Base-by-base conservation (phyloP, 2,888 invertebrate genomes). In the Helleia helle region DNA sequence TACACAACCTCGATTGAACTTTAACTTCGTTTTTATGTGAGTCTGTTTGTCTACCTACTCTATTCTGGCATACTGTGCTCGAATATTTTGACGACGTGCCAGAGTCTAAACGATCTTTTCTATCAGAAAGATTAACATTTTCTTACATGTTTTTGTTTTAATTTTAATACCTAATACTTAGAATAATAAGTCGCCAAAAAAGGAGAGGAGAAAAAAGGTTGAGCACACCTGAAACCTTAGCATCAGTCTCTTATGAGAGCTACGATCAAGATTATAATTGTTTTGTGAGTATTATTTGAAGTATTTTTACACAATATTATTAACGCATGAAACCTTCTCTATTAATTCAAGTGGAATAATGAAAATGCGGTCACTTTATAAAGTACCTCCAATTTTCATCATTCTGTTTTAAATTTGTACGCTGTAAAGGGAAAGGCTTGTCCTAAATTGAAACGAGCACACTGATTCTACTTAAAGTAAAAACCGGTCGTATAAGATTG, bases 401-500 rank as follows among this genome's bases (percentile, higher is more conserved):
- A 31, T 22, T 22, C 11, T 18, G 22, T 18, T 34, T 22, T 22
- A 34, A 34, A 22, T 34, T 34, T 22, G 12, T 34, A 22, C 34
- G 34, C 22, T 18, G 8, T 12, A 18, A 34, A 22, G 18, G 18
- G 12, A 12, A 34, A 22, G 22, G 3, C 34, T 17, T 18, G 34
- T 22, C 34, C 34, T 34, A 34, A 6, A 34, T 34, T 18, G 18
- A 34, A 34, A 34, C 34, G 34, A 34, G 34, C 4, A 18, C 34
- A 18, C 12, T 12, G 13, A 18, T 34, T 31, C 17, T 31, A 31
- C 15, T 30, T 9, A 9, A 30, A 7, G 17, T 11, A 8, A 9
- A 12, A 34, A 34, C 34, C 34, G 34, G 36, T 41, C 36, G 41
- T 15, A 22, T 41, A 28, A 36, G 36, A 41, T 41, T 45, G 38